Base-by-base conservation (phyloP, 2,797 vertebrate species). In the Poeciliopsis gracilis region DNA sequence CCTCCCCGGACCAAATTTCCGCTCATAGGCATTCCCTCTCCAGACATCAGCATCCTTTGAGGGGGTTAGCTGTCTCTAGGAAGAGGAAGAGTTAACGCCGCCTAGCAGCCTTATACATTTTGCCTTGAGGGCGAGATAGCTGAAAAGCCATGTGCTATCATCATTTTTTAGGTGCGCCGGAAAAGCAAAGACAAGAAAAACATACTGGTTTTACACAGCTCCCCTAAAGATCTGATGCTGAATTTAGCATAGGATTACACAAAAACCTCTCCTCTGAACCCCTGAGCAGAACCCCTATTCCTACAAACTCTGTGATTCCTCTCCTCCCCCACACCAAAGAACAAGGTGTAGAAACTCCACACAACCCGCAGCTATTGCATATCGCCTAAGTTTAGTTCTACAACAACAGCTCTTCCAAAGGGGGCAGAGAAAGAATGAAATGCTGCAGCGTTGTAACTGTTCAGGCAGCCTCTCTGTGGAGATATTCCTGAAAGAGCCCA, bases 181-280 rank as follows among this genome's bases (percentile, higher is more conserved):
- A 89, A 91, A 88, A 86, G 90, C 89, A 91, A 92, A 93, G 93
- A 94, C 92, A 94, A 93, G 92, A 92, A 93, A 93, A 93, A 93
- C 88, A 93, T 87, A 91, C 83, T 91, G 91, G 91, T 93, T 95
- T 95, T 95, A 94, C 91, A 92, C 91, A 86, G 84, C 90, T 91
- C 89, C 90, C 84, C 90, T 86, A 92, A 95, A 95, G 92, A 95
- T 95, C 93, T 94, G 92, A 94, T 94, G 92, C 89, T 76, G 94
- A 94, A 95, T 96, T 95, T 95, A 96, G 93, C 94, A 93, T 91
- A 93, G 94, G 95, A 95, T 95, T 95, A 95, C 90, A 94, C 91
- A 88, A 93, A 78, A 93, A 91, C 86, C 93, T 90, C 87, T 89
- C 91, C 76, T 89, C 87, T 93, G 90, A 93, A 93, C 93, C 89